phyloP scores from a whole-genome alignment of 2,797 vertebrate species.

The Halcyon leucocephala region DNA sequence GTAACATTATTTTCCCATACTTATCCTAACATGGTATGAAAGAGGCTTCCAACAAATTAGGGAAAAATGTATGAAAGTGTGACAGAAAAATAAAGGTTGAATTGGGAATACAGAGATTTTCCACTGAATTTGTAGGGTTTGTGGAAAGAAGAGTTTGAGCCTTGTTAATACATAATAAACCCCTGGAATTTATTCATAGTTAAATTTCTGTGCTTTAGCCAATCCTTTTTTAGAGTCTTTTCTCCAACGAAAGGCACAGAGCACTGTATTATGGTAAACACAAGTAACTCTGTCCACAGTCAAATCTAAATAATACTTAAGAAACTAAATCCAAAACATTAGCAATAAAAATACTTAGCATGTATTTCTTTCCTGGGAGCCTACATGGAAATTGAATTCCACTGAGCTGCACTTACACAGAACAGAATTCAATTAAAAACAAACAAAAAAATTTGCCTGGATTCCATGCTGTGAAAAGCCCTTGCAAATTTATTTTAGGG shows the following conservation, averaged over 20 bases:
- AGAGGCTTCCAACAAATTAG: background rate
- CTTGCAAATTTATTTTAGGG: constrained; percentile 64
- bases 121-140: background rate
- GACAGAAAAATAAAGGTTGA: background rate
- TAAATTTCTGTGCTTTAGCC: constrained; percentile 28
- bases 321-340: constrained; percentile 53
- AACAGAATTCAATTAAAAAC: constrained; percentile 64
- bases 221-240: background rate
- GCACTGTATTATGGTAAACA: constrained; percentile 38
- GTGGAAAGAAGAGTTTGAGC: constrained; percentile 35
- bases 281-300: constrained; percentile 17
- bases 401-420: constrained; percentile 30
- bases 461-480: constrained; percentile 65
- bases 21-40: background rate
- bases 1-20: background rate
- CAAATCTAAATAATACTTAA: constrained; percentile 53
- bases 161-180: constrained; percentile 48
- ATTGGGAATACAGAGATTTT: constrained; percentile 3
- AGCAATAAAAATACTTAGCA: constrained; percentile 63
- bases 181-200: constrained; percentile 35
- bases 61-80: background rate
- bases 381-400: constrained; percentile 61
- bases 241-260: background rate
- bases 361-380: constrained; percentile 61
- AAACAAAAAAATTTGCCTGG: constrained; percentile 3